Base-by-base conservation (phyloP, 30 jellyfish, hydroid and myxozoan species). In the Pelagia noctiluca region DNA sequence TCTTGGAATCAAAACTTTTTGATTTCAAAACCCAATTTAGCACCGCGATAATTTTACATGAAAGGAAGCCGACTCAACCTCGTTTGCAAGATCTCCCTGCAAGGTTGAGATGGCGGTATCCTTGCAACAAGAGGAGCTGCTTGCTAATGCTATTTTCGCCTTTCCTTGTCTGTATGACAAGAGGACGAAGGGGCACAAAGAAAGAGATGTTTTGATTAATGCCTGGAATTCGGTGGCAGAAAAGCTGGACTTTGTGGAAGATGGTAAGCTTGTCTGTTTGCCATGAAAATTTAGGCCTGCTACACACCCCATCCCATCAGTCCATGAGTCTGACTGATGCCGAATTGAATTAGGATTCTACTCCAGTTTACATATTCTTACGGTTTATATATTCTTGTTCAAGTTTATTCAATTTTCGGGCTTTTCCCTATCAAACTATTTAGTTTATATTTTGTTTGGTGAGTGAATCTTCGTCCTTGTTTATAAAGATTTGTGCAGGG, bases 151-250 rank as follows among this genome's bases (percentile, higher is more conserved):
- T 22, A 70, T 71, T 52, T n/a, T 19, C 28, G 48, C 13, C 11
- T 71, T 36, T 71, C 70, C 83, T 13, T 47, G 26, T 13, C 32
- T 71, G 47, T 71, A 71, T 21, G 69, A 71, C 46, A 71, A 71
- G 34, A 16, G 48, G 28, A 50, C 42, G 65, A 33, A 71, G 29
- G 83, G 83, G 28, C 48, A 71, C 65, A 71, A 71, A 29, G 83
- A 71, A 48, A 71, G 48, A 52, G 83, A 71, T 71, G 69, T 42
- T 2, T 68, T 71, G 48, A 47, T 28, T 46, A 71, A 71, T 37
- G 69, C 70, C n/a, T 71, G 38, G 83, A 52, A 12, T 22, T 16
- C 21, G 48, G 68, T 71, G 65, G 83, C 70, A 33, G 83, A 71
- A 71, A 47, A 36, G 34, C 83, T 71, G 68, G 83, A 28, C 48